phyloP scores from a whole-genome alignment of 2,888 invertebrate species.

The Leucophenga maculata region DNA sequence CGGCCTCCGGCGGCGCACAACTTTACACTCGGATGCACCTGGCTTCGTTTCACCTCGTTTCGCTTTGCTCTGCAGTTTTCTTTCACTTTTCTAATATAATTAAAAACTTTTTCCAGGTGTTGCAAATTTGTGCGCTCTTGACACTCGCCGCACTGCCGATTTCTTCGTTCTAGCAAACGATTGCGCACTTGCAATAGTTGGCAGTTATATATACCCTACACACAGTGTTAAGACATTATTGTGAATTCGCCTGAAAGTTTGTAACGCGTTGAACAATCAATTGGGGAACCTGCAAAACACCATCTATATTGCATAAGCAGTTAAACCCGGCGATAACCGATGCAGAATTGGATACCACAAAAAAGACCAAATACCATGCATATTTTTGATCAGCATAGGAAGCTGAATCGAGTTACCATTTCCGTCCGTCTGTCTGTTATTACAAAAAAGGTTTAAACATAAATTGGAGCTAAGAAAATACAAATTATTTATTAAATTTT shows the following conservation, averaged over 20 bases:
- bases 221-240: no score
- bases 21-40: slow-evolving; percentile 14
- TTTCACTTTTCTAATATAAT: slow-evolving; percentile 66
- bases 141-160: slow-evolving; percentile 24
- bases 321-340: no score
- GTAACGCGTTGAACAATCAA: not conserved
- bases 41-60: slow-evolving; percentile 35
- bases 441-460: no score
- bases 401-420: no score
- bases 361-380: no score
- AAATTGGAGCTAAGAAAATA: no score
- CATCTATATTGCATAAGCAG: no score
- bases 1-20: slow-evolving; percentile 20
- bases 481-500: no score
- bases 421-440: no score
- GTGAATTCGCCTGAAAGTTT: not conserved
- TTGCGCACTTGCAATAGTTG: slow-evolving; percentile 25
- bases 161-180: slow-evolving; percentile 36
- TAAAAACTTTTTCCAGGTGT: slow-evolving; percentile 69
- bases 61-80: slow-evolving; percentile 46
- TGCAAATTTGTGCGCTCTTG: slow-evolving; percentile 52
- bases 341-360: no score
- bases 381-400: no score
- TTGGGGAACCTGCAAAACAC: no score
- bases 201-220: not conserved